These are phyloP conservation scores for Crypturellus undulatus DNA, from an alignment of 2,113 vertebrate species.

Conservation along the genomic window DNA sequence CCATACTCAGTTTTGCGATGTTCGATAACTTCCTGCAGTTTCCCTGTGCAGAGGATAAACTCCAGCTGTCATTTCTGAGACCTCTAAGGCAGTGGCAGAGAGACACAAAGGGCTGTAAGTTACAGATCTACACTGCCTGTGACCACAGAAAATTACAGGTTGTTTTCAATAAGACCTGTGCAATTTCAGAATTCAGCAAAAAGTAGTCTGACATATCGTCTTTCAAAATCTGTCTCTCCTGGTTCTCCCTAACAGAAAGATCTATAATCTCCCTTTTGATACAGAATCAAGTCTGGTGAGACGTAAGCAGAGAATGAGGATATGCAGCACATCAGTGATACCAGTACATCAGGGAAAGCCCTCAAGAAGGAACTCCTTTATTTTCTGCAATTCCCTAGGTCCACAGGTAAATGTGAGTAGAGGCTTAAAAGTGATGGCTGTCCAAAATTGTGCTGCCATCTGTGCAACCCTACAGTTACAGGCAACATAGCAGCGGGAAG, in stretches of 20 bases:
- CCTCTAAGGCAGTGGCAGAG: neutral
- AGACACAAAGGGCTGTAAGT: neutral
- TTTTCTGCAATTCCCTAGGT: neutral
- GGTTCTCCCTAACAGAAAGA: neutral
- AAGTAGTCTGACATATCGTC: neutral
- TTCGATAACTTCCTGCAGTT: neutral
- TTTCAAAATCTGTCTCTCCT: neutral
- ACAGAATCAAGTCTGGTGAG: neutral
- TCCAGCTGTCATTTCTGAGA: neutral
- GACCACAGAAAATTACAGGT: neutral
- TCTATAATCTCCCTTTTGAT: neutral
- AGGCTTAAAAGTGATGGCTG: neutral
- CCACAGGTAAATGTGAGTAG: neutral
- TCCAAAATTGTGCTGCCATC: neutral
- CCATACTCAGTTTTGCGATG: neutral
- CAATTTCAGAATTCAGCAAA: constrained; percentile 6
- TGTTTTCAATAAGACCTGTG: neutral
- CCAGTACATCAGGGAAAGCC: neutral
- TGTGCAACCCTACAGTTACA: neutral
- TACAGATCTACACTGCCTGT: neutral
- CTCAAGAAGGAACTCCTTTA: neutral
- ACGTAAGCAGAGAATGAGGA: neutral
- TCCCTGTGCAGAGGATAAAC: neutral
- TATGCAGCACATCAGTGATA: neutral
- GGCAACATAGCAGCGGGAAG: neutral